These are phyloP conservation scores for Dromas ardeola DNA, from an alignment of 2,113 vertebrate genomes.

Conservation along the genomic window DNA sequence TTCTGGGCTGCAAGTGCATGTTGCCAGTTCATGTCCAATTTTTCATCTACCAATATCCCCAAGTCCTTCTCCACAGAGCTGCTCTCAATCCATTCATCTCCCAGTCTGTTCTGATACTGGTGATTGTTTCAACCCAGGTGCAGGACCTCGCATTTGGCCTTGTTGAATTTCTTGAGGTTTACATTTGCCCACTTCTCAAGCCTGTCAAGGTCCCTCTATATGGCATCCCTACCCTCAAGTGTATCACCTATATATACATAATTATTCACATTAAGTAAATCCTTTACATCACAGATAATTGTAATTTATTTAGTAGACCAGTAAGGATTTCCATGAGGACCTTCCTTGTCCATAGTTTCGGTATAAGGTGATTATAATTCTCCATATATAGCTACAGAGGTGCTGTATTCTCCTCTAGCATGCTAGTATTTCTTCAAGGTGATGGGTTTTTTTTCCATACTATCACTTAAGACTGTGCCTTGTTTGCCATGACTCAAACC, in stretches of 20 bases:
- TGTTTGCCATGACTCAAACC: not conserved
- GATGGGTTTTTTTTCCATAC: accelerated
- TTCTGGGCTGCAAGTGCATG: not conserved
- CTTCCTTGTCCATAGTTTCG: not conserved
- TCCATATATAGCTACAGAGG: not conserved
- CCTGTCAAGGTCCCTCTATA: not conserved
- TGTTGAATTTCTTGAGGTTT: not conserved
- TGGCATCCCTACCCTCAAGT: not conserved
- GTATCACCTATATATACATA: not conserved
- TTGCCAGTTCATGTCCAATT: not conserved
- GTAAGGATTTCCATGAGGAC: not conserved
- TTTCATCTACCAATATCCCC: not conserved
- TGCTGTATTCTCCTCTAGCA: not conserved
- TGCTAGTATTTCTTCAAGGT: not conserved
- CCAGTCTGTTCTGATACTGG: not conserved
- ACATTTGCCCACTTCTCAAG: not conserved
- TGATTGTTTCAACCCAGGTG: not conserved
- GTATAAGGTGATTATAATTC: not conserved
- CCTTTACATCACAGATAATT: not conserved
- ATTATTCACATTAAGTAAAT: not conserved
- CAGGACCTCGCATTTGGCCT: not conserved
- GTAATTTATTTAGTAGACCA: not conserved
- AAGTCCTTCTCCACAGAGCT: not conserved
- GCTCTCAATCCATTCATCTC: not conserved
- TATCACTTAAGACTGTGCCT: not conserved